Percentiles rank a stretch among this genome's conserved stretches.
Evolutionary conservation across 2,113 vertebrate genomes (phyloP).

Genomic region (Melanostigma gelatinosum): DNA sequence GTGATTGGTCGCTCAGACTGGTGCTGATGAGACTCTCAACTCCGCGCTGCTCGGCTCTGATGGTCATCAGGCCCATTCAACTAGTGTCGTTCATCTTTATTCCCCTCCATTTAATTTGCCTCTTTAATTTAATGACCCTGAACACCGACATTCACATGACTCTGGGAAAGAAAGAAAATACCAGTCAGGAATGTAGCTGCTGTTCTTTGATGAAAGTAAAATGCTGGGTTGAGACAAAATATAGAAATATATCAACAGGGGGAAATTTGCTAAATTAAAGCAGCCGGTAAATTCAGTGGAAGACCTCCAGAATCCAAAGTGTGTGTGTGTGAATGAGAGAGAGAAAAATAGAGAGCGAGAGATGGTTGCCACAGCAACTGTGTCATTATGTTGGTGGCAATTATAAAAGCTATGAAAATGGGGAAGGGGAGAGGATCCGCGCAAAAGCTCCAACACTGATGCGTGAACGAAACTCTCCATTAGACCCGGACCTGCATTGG

Average conservation of each 20-base stretch:
- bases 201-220: background rate
- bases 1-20: constrained; percentile 73
- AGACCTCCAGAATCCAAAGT: constrained; percentile 39
- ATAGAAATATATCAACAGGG: background rate
- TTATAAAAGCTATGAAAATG: constrained; percentile 83
- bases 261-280: constrained; percentile 14
- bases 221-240: background rate
- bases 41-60: constrained; percentile 45
- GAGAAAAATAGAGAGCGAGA: constrained; percentile 44
- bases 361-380: constrained; percentile 85
- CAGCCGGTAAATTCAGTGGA: constrained; percentile 22
- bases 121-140: constrained; percentile 17
- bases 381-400: constrained; percentile 86
- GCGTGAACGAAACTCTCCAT: constrained; percentile 74
- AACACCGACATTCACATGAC: background rate
- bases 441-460: constrained; percentile 68
- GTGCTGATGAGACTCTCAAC: constrained; percentile 59
- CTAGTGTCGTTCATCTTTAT: constrained; percentile 58
- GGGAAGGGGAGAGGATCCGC: constrained; percentile 70
- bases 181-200: background rate
- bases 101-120: constrained; percentile 14
- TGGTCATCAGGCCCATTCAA: constrained; percentile 66
- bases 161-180: background rate
- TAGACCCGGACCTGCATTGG: constrained; percentile 59
- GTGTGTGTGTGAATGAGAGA: background rate